phyloP scores from a whole-genome alignment of 2,888 invertebrate species.

The Synergus gifuensis region DNA sequence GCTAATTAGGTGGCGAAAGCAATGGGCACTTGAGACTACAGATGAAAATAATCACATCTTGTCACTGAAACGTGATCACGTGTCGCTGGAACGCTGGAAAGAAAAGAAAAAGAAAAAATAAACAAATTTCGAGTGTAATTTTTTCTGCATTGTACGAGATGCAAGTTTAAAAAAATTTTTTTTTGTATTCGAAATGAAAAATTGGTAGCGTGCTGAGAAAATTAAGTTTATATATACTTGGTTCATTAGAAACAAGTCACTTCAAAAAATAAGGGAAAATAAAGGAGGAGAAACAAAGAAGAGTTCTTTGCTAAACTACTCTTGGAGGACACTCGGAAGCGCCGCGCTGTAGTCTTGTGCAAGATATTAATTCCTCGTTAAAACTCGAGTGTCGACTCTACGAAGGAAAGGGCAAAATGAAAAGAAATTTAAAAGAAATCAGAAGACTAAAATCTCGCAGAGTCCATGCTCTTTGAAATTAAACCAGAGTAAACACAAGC shows the following conservation, averaged over 20 bases:
- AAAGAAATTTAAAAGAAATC: constrained; percentile 32
- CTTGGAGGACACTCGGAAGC: constrained; percentile 51
- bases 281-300: constrained; percentile 22
- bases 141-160: not conserved
- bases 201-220: constrained; percentile 10
- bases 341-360: constrained; percentile 58
- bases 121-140: no score
- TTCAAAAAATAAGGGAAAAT: constrained; percentile 44
- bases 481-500: constrained; percentile 15
- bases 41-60: constrained; percentile 16
- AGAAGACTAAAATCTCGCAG: constrained; percentile 12
- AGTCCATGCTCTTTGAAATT: constrained; percentile 32
- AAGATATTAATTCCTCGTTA: constrained; percentile 70
- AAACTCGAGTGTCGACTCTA: constrained; percentile 57
- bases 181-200: not conserved
- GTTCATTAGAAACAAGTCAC: constrained; percentile 7
- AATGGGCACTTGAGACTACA: constrained; percentile 6
- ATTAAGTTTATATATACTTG: constrained; percentile 16
- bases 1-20: constrained; percentile 19
- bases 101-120: not conserved
- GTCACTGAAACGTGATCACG: constrained; percentile 6
- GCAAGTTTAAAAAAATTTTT: not conserved
- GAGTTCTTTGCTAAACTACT: constrained; percentile 47
- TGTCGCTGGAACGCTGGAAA: not conserved
- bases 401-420: constrained; percentile 19